Conservation (phyloP, 2,113 vertebrate genomes). For the Apus apus region DNA sequence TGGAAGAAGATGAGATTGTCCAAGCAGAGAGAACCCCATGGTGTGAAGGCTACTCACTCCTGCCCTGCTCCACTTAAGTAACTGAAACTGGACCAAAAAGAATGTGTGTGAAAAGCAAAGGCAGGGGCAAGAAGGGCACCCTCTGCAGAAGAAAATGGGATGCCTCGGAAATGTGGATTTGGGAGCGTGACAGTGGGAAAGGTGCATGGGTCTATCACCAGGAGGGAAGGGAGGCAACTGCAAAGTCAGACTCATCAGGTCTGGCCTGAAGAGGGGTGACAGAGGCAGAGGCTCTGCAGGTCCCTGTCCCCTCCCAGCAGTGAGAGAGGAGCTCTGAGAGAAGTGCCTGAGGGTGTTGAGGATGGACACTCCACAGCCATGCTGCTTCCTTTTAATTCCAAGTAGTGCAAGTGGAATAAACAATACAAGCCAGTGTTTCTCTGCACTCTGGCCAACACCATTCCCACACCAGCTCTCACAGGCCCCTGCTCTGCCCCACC, state of each 20-base stretch:
- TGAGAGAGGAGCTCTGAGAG: rapidly evolving
- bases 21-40: background rate
- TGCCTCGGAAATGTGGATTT: rapidly evolving
- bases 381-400: background rate
- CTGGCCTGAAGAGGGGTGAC: background rate
- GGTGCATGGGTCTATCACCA: too few relatives aligned
- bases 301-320: background rate
- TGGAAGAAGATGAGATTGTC: background rate
- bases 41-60: background rate
- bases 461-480: too few relatives aligned
- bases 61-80: background rate
- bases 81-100: background rate
- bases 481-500: too few relatives aligned
- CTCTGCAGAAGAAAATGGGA: background rate
- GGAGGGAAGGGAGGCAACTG: background rate
- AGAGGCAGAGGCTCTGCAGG: background rate
- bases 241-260: background rate
- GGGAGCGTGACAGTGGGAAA: background rate
- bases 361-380: background rate
- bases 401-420: too few relatives aligned
- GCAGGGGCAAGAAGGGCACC: background rate
- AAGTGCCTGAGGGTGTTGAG: background rate
- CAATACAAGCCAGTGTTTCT: too few relatives aligned
- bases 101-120: background rate
- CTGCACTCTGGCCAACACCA: too few relatives aligned